Evolutionary conservation across 37 sponge, comb jelly and placozoan genomes (phyloP).

Genomic region (Eunapius fragilis): DNA sequence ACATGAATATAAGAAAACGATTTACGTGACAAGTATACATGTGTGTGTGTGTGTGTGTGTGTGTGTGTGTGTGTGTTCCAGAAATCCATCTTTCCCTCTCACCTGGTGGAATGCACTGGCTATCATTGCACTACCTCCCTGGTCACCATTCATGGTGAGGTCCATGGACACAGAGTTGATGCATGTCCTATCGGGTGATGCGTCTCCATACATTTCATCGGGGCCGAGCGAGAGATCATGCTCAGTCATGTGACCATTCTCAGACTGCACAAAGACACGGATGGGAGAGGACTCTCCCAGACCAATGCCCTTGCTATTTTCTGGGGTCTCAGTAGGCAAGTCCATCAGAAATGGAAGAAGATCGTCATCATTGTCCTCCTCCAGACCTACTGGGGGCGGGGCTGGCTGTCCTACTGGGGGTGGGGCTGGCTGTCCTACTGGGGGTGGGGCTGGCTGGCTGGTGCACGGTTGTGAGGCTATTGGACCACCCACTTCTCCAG

Average conservation of each 20-base stretch:
- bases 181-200: conserved; percentile 1
- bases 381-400: background rate
- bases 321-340: background rate
- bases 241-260: conserved; percentile 46
- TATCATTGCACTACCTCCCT: background rate
- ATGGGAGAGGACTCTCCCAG: conserved; percentile 1
- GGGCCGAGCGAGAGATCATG: conserved; percentile 15
- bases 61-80: background rate
- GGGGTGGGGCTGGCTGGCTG: background rate
- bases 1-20: too few species aligned
- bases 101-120: background rate
- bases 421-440: background rate
- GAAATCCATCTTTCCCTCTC: background rate
- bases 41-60: background rate
- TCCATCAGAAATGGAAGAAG: background rate
- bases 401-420: background rate
- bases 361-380: background rate
- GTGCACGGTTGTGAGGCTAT: background rate
- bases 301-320: background rate
- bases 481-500: background rate
- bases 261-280: conserved; percentile 59
- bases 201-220: background rate
- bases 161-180: conserved; percentile 52
- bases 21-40: background rate
- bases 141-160: conserved; percentile 18